Base-by-base conservation (phyloP, 2,113 vertebrate genomes). In the Sarotherodon lohbergeri region DNA sequence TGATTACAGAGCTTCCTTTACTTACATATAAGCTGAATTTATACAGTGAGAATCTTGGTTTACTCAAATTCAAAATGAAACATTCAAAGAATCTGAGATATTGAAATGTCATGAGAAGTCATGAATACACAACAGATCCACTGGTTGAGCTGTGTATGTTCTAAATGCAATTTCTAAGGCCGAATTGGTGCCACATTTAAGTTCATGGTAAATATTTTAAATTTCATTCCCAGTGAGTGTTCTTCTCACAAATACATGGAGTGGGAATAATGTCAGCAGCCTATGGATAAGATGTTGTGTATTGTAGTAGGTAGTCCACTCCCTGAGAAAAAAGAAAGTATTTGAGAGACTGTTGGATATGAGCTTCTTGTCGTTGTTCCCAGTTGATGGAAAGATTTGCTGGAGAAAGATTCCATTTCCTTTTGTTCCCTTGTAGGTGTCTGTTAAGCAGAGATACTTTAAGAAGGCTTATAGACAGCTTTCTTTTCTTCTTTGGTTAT, bases 381-480 rank as follows among this genome's bases (percentile, higher is more conserved):
- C 22, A 52, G 80, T 80, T 83, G 13, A 43, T 91, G 91, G 88
- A 93, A 93, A 86, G 83, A 91, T 73, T 73, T 84, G 86, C 88
- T 90, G 86, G 83, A 88, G 85, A 90, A 89, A 91, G 86, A 90
- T 68, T 86, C 27, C 43, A 32, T 91, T 94, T 94, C 92, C 88
- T 91, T 89, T 93, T 39, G 91, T 86, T 89, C 76, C 81, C 82
- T 88, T 91, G 88, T 82, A 85, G 91, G 82, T 87, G 90, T 92
- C 90, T 88, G 88, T 84, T 86, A 68, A 88, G 87, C 84, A 80
- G 41, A 63, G n/a, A 71, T 56, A 66, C 66, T 91, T 87, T 88
- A 41, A 85, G 66, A 34, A 56, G 71, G 73, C 78, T 54, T 66
- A 85, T 32, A 68, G 81, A 86, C 91, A 82, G 91, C 90, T 85